phyloP scores from a whole-genome alignment of 2,113 vertebrate genomes.

The Bothrops jararaca region DNA sequence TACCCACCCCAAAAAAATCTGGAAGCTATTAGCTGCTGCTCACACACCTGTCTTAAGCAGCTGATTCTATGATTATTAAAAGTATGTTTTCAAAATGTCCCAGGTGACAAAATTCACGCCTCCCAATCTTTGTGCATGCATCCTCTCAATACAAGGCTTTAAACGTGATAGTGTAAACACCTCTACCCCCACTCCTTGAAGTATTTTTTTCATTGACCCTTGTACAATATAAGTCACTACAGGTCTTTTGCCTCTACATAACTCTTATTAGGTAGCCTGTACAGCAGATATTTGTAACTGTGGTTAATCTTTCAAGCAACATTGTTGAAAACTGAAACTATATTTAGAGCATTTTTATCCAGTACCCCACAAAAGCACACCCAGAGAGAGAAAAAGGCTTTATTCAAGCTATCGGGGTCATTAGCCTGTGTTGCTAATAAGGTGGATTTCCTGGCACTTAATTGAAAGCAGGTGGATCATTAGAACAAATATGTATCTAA shows the following conservation, averaged over 20 bases:
- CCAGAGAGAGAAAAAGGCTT: constrained; percentile 26
- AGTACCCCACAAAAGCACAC: constrained; percentile 29
- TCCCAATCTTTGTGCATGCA: not conserved
- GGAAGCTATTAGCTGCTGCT: constrained; percentile 12
- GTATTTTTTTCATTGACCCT: not conserved
- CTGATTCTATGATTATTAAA: constrained; percentile 16
- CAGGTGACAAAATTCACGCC: constrained; percentile 18
- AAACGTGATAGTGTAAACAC: not conserved
- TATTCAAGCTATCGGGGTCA: constrained; percentile 38
- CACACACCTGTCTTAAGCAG: constrained; percentile 32
- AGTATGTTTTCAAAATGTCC: constrained; percentile 14
- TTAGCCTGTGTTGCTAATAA: constrained; percentile 58
- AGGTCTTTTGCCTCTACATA: not conserved
- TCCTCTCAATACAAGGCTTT: not conserved
- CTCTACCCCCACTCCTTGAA: not conserved
- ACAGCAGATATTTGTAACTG: not conserved
- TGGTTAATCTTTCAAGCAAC: not conserved
- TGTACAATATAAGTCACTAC: not conserved
- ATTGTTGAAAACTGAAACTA: not conserved
- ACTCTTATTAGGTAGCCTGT: not conserved
- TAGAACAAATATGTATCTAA: constrained; percentile 63
- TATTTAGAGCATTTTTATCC: constrained; percentile 24
- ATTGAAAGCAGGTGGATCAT: constrained; percentile 67
- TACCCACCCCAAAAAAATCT: constrained; percentile 20
- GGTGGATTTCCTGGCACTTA: constrained; percentile 57